Percentiles rank a stretch among this genome's conserved stretches.
Conservation (phyloP, 1,140 invertebrate species). For the Aradophagus sp. region DNA sequence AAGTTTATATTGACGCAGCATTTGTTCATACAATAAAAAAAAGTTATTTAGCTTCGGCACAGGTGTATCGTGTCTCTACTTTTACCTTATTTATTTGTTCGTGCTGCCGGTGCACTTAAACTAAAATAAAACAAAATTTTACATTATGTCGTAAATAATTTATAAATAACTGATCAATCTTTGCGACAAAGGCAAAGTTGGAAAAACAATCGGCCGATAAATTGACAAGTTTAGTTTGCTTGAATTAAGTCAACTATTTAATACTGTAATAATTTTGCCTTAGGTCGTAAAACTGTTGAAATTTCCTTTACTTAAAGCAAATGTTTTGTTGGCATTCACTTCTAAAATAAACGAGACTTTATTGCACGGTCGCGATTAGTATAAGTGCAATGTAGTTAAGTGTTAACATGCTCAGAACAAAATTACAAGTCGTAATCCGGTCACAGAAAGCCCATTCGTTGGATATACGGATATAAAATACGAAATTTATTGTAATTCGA, state of each 20-base stretch:
- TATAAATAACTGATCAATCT: no score
- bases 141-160: no score
- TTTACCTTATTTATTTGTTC: constrained; percentile 24
- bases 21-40: constrained; percentile 36
- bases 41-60: constrained; percentile 23
- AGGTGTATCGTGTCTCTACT: constrained; percentile 14
- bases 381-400: constrained; percentile 24
- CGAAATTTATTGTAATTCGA: constrained; percentile 16
- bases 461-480: constrained; percentile 1
- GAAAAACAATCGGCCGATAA: constrained; percentile 3
- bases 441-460: constrained; percentile 3
- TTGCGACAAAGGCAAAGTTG: not conserved
- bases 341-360: constrained; percentile 28
- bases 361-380: constrained; percentile 18
- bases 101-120: constrained; percentile 1
- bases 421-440: constrained; percentile 22
- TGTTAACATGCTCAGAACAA: constrained; percentile 11
- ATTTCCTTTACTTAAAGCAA: constrained; percentile 26
- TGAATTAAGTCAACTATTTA: constrained; percentile 27
- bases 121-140: constrained; percentile 5
- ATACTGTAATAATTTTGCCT: constrained; percentile 27
- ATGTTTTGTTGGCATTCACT: constrained; percentile 14
- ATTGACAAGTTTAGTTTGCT: constrained; percentile 5
- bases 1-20: constrained; percentile 35
- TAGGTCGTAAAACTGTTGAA: constrained; percentile 30